Percentiles rank a stretch among this genome's conserved stretches.
phyloP scores from a whole-genome alignment of 1,140 invertebrate genomes.

The Euglossa dilemma region DNA sequence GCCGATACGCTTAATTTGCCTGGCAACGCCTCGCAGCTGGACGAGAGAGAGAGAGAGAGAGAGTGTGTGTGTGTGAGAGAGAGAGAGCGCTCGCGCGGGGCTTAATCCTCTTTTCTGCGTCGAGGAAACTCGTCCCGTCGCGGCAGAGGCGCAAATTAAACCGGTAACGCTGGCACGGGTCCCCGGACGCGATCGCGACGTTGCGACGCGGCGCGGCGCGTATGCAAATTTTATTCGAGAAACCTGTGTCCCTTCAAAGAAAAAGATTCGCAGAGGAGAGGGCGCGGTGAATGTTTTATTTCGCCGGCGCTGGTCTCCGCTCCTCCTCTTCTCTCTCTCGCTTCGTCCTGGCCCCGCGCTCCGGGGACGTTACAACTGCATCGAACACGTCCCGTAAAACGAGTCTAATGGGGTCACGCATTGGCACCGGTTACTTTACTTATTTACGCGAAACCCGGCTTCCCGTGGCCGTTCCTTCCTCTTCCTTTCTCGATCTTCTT shows the following conservation, averaged over 20 bases:
- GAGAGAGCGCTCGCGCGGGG: neutral
- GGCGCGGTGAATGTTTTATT: slow-evolving; percentile 58
- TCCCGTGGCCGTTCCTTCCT: neutral
- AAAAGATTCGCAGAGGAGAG: slow-evolving; percentile 36
- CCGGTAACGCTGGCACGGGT: slow-evolving; percentile 19
- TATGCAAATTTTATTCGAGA: slow-evolving; percentile 66
- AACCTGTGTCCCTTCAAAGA: slow-evolving; percentile 51
- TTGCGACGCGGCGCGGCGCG: slow-evolving; percentile 42
- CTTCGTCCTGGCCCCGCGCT: neutral
- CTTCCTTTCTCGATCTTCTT: too few relatives aligned
- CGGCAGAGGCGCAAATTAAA: slow-evolving; percentile 28
- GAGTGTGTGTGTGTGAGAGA: too few relatives aligned
- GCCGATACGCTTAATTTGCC: slow-evolving; percentile 33
- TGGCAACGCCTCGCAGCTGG: slow-evolving; percentile 24
- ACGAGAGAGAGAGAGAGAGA: neutral
- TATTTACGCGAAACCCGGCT: slow-evolving; percentile 74
- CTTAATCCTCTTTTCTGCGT: slow-evolving; percentile 25
- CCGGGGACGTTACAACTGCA: slow-evolving; percentile 48
- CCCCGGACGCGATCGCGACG: slow-evolving; percentile 7
- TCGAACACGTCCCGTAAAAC: slow-evolving; percentile 68
- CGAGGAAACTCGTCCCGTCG: slow-evolving; percentile 16
- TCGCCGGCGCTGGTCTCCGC: slow-evolving; percentile 4
- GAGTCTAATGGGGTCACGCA: slow-evolving; percentile 76
- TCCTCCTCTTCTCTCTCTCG: too few relatives aligned
- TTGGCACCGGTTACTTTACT: slow-evolving; percentile 73